Evolutionary conservation across 2,888 invertebrate species (phyloP), one percentile per base, ranked within the genome.

Genomic region (Agrilus biguttatus): DNA sequence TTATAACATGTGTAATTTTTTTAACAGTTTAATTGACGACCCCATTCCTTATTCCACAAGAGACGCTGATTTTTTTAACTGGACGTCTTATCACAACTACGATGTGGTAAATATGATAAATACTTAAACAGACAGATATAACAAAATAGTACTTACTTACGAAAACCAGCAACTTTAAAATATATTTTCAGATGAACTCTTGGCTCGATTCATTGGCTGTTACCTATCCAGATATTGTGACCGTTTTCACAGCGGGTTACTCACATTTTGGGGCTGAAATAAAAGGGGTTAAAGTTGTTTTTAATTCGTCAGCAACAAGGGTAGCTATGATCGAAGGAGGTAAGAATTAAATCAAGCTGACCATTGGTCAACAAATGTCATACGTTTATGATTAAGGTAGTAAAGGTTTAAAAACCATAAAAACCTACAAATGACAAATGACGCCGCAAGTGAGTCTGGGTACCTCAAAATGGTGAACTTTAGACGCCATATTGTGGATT

Each of bases 231-330:
- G 53, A 66, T 10, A 56, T 69, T 12, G 73, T 75, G 0, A 67
- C 62, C 0, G 58, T 70, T 0, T 59, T 77, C 2, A 66, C 57
- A 3, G 73, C 73, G 28, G 83, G 83, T 1, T 55, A 58, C 35
- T 73, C 79, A 1, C 71, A 66, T 42, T 76, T 82, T 63, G 73
- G 73, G 1, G 70, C 78, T 39, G 57, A 65, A 1, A 73, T 81
- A 33, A 69, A 70, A 42, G 80, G 79, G 33, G 69, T 75, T 1
- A 71, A 66, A 51, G 63, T 74, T 2, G 62, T 51, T 43, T 62
- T 33, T 60, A 52, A 53, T 60, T 6, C 56, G 8, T 28, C 28
- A 28, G 28, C 28, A 28, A 28, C 28, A 3, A 28, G 2, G 62
- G 69, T 50, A 65, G 76, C 61, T 66, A 2, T 28, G 1, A 5